Percentiles rank a stretch among this genome's conserved stretches.
Conservation (phyloP, 2,888 invertebrate species). For the Scaptomyza tumidula region DNA sequence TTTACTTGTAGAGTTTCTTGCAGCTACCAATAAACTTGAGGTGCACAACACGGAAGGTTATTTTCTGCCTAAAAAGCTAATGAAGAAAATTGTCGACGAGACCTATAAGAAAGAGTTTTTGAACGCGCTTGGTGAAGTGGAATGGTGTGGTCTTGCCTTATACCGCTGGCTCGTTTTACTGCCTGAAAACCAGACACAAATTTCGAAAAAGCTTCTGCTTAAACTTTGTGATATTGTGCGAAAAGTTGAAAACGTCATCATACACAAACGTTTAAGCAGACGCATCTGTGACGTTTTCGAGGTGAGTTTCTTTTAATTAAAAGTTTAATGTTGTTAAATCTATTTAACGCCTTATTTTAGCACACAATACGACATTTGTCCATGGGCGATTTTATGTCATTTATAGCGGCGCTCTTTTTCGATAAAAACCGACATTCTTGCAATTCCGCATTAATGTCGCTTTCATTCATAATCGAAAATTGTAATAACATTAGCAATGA, state of each 20-base stretch:
- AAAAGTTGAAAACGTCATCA: neutral
- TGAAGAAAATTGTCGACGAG: neutral
- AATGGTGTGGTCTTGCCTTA: constrained; percentile 10
- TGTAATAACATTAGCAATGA: neutral
- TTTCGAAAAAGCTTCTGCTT: neutral
- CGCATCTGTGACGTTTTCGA: constrained; percentile 6
- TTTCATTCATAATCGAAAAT: neutral
- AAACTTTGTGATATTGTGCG: neutral
- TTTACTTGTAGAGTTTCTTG: constrained; percentile 14
- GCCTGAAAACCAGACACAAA: neutral
- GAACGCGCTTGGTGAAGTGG: constrained; percentile 11
- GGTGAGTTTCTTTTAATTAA: neutral
- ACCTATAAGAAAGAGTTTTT: constrained; percentile 7
- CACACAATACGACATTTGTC: neutral
- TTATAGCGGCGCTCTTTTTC: neutral
- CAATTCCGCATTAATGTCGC: neutral
- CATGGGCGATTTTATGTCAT: constrained; percentile 1
- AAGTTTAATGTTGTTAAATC: neutral
- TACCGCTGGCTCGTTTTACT: constrained; percentile 10
- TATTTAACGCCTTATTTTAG: constrained; percentile 2
- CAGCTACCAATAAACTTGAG: constrained; percentile 7
- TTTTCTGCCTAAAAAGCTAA: neutral
- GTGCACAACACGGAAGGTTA: constrained; percentile 13
- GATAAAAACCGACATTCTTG: neutral
- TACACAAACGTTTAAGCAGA: neutral